Evolutionary conservation across 2,888 invertebrate species (phyloP).

Genomic region (Hydraecia micacea): DNA sequence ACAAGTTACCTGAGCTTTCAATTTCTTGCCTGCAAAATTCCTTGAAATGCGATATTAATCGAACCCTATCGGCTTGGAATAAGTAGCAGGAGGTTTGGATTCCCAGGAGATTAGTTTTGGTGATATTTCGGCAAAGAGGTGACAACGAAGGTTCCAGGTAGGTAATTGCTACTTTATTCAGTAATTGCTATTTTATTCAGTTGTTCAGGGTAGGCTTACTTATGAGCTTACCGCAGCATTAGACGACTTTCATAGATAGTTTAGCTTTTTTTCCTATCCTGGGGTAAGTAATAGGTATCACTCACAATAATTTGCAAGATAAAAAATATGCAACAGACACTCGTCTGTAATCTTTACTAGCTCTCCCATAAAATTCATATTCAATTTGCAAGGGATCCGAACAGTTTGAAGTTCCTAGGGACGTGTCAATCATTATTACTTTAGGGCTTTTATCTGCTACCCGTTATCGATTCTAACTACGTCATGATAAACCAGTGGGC

Average conservation of each 20-base stretch:
- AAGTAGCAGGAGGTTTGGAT: conserved; percentile 24
- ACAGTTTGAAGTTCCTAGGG: not conserved
- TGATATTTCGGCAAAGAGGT: not conserved
- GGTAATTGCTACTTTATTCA: conserved; percentile 2
- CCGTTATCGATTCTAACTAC: conserved; percentile 15
- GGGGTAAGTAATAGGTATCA: not conserved
- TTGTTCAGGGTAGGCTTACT: not conserved
- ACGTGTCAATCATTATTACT: not conserved
- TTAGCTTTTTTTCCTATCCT: not conserved
- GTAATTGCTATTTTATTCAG: not conserved
- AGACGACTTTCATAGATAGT: not conserved
- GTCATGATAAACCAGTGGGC: conserved; percentile 6
- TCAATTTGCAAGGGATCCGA: not conserved
- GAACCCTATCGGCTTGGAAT: conserved; percentile 34
- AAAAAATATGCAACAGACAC: not conserved
- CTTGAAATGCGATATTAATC: conserved; percentile 36
- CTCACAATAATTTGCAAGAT: not conserved
- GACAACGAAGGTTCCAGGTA: conserved; percentile 4
- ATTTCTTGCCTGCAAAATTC: conserved; percentile 30
- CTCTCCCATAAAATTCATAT: not conserved
- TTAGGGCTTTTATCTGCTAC: conserved; percentile 8
- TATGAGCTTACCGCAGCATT: not conserved
- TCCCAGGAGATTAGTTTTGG: not conserved
- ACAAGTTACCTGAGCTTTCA: conserved; percentile 39
- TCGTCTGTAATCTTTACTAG: not conserved